phyloP scores from a whole-genome alignment of 2,888 invertebrate genomes.

The Agrotis ipsilon region DNA sequence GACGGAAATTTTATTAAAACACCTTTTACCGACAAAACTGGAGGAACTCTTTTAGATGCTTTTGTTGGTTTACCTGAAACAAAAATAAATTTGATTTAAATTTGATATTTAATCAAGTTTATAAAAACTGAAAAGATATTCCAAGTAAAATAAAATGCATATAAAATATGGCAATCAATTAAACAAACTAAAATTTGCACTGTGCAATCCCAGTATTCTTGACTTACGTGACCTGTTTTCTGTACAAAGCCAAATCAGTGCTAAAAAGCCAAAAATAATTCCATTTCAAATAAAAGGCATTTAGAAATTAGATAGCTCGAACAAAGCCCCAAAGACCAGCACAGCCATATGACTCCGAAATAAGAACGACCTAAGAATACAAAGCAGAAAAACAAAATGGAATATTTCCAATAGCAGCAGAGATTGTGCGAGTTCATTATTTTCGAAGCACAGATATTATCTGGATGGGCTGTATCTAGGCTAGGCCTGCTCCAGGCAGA shows the following conservation, averaged over 20 bases:
- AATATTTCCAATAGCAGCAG: slow-evolving; percentile 39
- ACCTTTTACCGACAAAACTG: slow-evolving; percentile 18
- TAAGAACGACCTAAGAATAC: slow-evolving; percentile 31
- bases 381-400: slow-evolving; percentile 30
- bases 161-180: not conserved
- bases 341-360: slow-evolving; percentile 16
- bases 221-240: not conserved
- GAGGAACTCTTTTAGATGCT: slow-evolving; percentile 7
- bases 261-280: not conserved
- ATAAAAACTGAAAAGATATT: no score
- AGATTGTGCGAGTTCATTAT: slow-evolving; percentile 50
- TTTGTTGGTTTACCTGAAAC: slow-evolving; percentile 58
- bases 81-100: slow-evolving; percentile 39
- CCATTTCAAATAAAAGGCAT: not conserved
- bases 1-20: not conserved
- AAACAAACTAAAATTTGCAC: not conserved
- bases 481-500: slow-evolving; percentile 44
- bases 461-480: slow-evolving; percentile 48
- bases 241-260: not conserved
- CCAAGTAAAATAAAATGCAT: not conserved
- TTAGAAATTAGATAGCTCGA: slow-evolving; percentile 6
- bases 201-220: not conserved
- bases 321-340: slow-evolving; percentile 11
- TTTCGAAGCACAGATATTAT: slow-evolving; percentile 52
- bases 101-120: no score